phyloP scores from a whole-genome alignment of 2,888 invertebrate genomes.

The Archips xylosteana region DNA sequence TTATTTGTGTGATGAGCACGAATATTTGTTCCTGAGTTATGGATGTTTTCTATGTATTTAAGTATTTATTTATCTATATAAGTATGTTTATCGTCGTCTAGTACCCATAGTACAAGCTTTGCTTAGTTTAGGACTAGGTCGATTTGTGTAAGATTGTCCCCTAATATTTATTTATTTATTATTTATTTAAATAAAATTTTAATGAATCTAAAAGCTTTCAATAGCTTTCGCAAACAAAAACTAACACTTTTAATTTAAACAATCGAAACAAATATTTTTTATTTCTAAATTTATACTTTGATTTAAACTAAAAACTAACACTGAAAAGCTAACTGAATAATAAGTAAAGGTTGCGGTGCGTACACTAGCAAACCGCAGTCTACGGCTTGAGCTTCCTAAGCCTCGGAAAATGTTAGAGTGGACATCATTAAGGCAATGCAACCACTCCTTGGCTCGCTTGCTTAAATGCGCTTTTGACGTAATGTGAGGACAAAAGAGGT shows the following conservation, averaged over 20 bases:
- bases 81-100: too few species aligned
- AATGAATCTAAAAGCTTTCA: background rate
- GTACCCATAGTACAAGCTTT: too few species aligned
- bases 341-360: background rate
- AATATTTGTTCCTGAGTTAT: too few species aligned
- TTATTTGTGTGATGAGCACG: too few species aligned
- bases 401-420: slow-evolving; percentile 15
- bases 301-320: too few species aligned
- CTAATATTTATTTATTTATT: too few species aligned
- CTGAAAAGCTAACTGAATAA: too few species aligned
- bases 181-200: background rate
- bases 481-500: slow-evolving; percentile 43
- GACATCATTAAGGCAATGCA: slow-evolving; percentile 27
- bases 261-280: background rate
- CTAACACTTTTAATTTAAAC: background rate
- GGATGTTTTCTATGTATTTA: too few species aligned
- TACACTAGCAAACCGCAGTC: background rate
- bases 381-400: background rate
- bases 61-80: too few species aligned
- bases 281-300: too few species aligned
- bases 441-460: slow-evolving; percentile 25
- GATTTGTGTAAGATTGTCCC: too few species aligned
- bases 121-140: too few species aligned
- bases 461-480: slow-evolving; percentile 44
- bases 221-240: background rate